Evolutionary conservation across 1,140 invertebrate genomes (phyloP).

Genomic region (Drosophila miranda): DNA sequence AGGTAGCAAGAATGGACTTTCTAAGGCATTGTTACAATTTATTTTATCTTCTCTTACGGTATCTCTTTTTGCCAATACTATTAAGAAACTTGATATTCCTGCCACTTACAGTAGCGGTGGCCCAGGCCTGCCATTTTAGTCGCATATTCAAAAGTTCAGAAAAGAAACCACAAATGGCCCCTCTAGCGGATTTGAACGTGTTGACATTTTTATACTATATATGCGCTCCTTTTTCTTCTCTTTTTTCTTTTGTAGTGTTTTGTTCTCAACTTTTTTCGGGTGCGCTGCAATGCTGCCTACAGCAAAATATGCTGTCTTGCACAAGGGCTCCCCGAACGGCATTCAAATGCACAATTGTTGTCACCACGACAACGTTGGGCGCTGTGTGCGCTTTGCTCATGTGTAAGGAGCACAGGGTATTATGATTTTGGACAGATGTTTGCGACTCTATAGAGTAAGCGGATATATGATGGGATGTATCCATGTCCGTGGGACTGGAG

Average conservation of each 20-base stretch:
- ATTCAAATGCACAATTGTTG: constrained; percentile 80
- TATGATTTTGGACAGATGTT: too few species aligned
- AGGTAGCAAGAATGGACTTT: background rate
- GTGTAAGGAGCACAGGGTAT: too few species aligned
- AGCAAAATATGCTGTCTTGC: constrained; percentile 48
- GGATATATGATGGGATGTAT: too few species aligned
- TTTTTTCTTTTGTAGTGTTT: constrained; percentile 4
- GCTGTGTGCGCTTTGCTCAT: constrained; percentile 15
- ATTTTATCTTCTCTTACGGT: too few species aligned
- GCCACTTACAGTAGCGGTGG: too few species aligned
- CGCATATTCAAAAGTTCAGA: constrained; percentile 21
- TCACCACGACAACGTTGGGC: constrained; percentile 56
- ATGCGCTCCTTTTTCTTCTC: background rate
- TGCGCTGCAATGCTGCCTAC: constrained; percentile 13
- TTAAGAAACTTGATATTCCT: too few species aligned
- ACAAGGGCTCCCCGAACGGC: constrained; percentile 48
- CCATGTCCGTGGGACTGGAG: too few species aligned
- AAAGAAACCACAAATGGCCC: constrained; percentile 28
- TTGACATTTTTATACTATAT: constrained; percentile 43
- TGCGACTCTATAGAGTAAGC: too few species aligned
- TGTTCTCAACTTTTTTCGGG: constrained; percentile 48
- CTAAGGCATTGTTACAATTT: too few species aligned
- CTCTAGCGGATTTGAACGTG: constrained; percentile 51
- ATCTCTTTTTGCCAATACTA: too few species aligned
- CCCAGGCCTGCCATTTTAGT: constrained; percentile 7